Base-by-base conservation (phyloP, 1,140 invertebrate genomes). In the Meloidogyne chitwoodi region DNA sequence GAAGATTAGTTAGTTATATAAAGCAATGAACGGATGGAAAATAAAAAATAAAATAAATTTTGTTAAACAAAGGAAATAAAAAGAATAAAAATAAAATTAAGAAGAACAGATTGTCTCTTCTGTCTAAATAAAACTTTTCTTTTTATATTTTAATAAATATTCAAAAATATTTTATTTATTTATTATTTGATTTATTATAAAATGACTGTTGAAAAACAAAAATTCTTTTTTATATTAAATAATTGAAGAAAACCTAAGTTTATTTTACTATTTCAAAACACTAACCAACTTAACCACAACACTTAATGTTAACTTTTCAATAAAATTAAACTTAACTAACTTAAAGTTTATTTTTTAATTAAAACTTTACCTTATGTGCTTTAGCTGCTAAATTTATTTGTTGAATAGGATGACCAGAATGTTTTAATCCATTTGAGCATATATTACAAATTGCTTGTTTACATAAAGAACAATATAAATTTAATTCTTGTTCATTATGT, bases 381-480 rank as follows among this genome's bases (percentile, higher is more conserved):
- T 96, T 95, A 89, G 93, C 94, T 88, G 95, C 94, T 79, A 91
- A 90, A 75, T 92, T 91, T 81, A 96, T 90, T 61, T 93, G 91
- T 87, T 96, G 93, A 12, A 96, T 92, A 85, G 96, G 94, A 84
- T 92, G 92, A 76, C 92, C 90, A 70, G 91, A 90, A 89, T 97
- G 94, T 77, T 92, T 90, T 27, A 87, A 85, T n/a, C 90, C 89
- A 83, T 77, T 70, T 74, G 93, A 89, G 89, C 95, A 98, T 66
- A 92, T 88, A 68, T 91, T 90, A 89, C 95, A 97, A 71, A 94
- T 92, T 79, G 94, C 91, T 65, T 92, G 89, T 87, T 93, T 92
- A 89, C 95, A 98, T 66, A 92, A 91, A 85, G 93, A 91, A 88
- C 95, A 98, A 88, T 93, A 97, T 87, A 95, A 92, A 75, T 91